Conservation (phyloP, 1,140 invertebrate species). For the Drosophila biarmipes region DNA sequence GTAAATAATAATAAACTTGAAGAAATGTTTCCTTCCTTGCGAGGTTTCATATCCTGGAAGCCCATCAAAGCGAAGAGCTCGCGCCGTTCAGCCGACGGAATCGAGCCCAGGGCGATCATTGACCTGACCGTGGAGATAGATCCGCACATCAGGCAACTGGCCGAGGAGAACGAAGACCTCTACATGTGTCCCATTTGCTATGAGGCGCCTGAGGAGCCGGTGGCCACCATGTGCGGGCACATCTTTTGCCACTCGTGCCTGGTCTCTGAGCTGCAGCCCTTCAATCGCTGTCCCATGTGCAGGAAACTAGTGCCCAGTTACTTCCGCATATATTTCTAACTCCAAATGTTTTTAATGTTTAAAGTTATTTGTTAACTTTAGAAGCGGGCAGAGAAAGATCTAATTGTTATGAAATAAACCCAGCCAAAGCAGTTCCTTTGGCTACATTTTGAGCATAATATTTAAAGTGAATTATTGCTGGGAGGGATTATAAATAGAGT, state of each 20-base stretch:
- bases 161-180: not conserved
- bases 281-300: not conserved
- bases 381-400: conserved; percentile 15
- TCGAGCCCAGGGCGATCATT: not conserved
- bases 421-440: not conserved
- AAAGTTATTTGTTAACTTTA: too few relatives aligned
- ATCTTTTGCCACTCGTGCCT: conserved; percentile 1
- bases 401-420: conserved; percentile 43
- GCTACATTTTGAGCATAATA: not conserved
- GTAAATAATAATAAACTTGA: too few relatives aligned
- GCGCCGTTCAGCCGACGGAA: not conserved
- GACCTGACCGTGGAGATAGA: not conserved
- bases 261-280: not conserved
- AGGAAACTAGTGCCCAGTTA: rapidly evolving
- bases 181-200: conserved; percentile 19
- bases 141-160: not conserved
- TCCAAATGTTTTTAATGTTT: too few relatives aligned
- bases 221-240: conserved; percentile 10
- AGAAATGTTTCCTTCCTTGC: not conserved
- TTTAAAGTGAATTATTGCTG: not conserved
- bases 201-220: not conserved
- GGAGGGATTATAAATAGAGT: too few relatives aligned
- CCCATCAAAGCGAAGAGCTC: too few relatives aligned
- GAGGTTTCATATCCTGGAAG: not conserved
- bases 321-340: not conserved